Percentiles rank a stretch among this genome's conserved stretches.
Evolutionary conservation across 2,113 vertebrate species (phyloP).

Genomic region (Puffinus mauretanicus): DNA sequence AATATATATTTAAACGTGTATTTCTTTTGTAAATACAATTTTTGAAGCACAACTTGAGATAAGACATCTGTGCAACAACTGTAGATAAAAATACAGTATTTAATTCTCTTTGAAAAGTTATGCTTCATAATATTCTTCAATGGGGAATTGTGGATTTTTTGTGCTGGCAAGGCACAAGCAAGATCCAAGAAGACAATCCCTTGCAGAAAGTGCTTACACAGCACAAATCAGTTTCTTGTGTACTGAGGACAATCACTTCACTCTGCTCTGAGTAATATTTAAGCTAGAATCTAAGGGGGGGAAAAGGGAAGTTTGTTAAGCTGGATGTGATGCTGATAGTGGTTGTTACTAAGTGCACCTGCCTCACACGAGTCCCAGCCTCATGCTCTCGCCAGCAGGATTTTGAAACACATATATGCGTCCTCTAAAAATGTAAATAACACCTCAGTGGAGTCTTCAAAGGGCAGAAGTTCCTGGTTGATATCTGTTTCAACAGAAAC

Average conservation of each 20-base stretch:
- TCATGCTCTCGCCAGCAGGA: background rate
- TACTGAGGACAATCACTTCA: background rate
- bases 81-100: background rate
- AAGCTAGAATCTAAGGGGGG: background rate
- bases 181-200: background rate
- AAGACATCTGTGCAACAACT: background rate
- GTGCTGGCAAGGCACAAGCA: background rate
- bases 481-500: background rate
- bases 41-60: slow-evolving; percentile 4
- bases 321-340: background rate
- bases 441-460: background rate
- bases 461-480: background rate
- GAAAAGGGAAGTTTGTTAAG: background rate
- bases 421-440: background rate
- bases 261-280: background rate
- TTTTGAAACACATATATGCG: background rate
- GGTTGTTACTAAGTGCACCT: background rate
- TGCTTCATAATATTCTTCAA: background rate
- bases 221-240: background rate
- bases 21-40: background rate
- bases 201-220: background rate
- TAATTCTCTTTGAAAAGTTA: background rate
- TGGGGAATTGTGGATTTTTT: background rate
- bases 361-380: background rate
- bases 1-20: background rate